Base-by-base conservation (phyloP, 2,113 vertebrate species). In the Rhinolophus sinicus region DNA sequence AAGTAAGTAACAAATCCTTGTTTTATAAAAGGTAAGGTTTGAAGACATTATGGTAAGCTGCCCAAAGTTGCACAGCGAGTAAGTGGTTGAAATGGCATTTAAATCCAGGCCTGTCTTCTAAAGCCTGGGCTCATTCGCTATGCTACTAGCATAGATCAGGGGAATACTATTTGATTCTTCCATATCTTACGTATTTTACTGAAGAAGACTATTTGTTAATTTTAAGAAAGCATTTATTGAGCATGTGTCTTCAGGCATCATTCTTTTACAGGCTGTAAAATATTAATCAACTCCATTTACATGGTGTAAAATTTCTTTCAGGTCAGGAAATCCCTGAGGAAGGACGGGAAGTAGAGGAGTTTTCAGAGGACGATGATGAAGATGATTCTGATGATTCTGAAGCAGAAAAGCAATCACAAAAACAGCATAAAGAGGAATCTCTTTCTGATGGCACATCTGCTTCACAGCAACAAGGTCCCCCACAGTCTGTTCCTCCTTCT, bases 271-370 rank as follows among this genome's bases (percentile, higher is more conserved):
- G n/a, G 24, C 56, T 86, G 1, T 86, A 94, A 77, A 77, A 70
- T 85, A 72, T 3, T 5, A 90, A n/a, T 87, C 73, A 30, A 28
- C 56, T 83, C 26, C n/a, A 30, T 73, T 69, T 82, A 58, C 38
- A 60, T 87, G n/a, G 21, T 93, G 87, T 91, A 94, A 94, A 44
- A 95, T 96, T 72, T 22, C 94, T 95, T 98, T 50, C 96, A 99
- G 99, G 99, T 95, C 99, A 99, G 97, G 99, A 99, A 84, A 98
- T 99, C 93, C 99, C 99, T 56, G 99, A 99, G 94, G 99, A 99
- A 62, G 99, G 99, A 18, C 98, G 99, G 28, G 99, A 99, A 92
- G 99, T 99, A 44, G 99, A 99, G 56, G 99, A 99, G 52, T 99
- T 98, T 96, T 99, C 98, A 58, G 98, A 98, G 92, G 98, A 99